These are phyloP conservation scores for Parnassius apollo DNA, from an alignment of 2,888 invertebrate species.

Conservation along the genomic window DNA sequence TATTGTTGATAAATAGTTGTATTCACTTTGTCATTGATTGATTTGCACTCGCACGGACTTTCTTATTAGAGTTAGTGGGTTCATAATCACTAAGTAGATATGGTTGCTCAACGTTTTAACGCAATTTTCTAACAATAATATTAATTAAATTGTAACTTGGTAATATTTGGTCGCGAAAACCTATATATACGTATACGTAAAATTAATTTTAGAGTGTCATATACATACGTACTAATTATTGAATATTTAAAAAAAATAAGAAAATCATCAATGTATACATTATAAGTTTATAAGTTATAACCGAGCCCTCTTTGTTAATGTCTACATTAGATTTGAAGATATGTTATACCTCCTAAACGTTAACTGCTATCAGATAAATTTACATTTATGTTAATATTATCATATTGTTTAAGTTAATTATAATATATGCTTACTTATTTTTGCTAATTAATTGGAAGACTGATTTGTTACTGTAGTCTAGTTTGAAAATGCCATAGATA, in stretches of 20 bases:
- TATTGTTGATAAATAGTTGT: conserved; percentile 66
- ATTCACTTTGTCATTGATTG: conserved; percentile 57
- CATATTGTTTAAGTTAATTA: conserved; percentile 53
- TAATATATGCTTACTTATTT: conserved; percentile 57
- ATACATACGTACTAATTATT: background rate
- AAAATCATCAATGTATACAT: background rate
- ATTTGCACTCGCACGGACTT: conserved; percentile 72
- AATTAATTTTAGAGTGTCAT: conserved; percentile 11
- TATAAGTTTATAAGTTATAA: background rate
- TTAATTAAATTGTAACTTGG: conserved; percentile 37
- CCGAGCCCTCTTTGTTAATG: conserved; percentile 4
- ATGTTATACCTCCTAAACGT: conserved; percentile 32
- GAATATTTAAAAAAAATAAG: background rate
- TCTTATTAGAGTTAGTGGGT: conserved; percentile 56
- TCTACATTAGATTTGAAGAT: conserved; percentile 28
- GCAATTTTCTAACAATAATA: conserved; percentile 39
- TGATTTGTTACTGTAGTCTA: conserved; percentile 81
- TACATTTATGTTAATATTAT: conserved; percentile 45
- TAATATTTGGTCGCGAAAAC: conserved; percentile 47
- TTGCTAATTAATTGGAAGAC: conserved; percentile 77
- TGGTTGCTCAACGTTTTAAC: conserved; percentile 72
- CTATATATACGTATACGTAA: conserved; percentile 17
- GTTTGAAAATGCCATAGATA: conserved; percentile 81
- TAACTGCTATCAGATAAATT: conserved; percentile 34
- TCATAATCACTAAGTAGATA: conserved; percentile 56